Evolutionary conservation across 2,888 invertebrate species (phyloP).

Genomic region (Drosophila meridiana): DNA sequence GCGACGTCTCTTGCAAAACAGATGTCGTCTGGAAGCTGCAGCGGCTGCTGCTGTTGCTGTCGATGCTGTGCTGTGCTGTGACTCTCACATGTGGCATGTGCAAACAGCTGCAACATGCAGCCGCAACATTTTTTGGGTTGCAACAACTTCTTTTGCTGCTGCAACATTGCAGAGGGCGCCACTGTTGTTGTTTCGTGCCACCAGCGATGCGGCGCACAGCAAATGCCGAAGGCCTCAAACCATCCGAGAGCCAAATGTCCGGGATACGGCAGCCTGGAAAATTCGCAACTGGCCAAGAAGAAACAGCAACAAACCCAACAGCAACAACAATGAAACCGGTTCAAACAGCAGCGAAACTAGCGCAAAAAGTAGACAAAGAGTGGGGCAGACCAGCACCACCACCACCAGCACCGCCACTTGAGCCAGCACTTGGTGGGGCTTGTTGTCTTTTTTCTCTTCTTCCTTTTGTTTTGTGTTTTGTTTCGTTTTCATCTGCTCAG

Average conservation of each 20-base stretch:
- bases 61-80: slow-evolving; percentile 22
- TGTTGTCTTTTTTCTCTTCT: slow-evolving; percentile 7
- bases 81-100: slow-evolving; percentile 62
- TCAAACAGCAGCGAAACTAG: slow-evolving; percentile 60
- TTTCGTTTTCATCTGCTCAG: slow-evolving; percentile 11
- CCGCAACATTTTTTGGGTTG: slow-evolving; percentile 60
- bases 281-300: slow-evolving; percentile 68
- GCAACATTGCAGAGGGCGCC: slow-evolving; percentile 82
- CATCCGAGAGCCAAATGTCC: slow-evolving; percentile 27
- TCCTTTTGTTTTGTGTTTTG: slow-evolving; percentile 3
- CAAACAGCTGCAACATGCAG: slow-evolving; percentile 75
- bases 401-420: slow-evolving; percentile 39
- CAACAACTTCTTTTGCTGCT: slow-evolving; percentile 71
- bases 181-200: slow-evolving; percentile 84
- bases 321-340: slow-evolving; percentile 37
- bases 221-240: slow-evolving; percentile 49
- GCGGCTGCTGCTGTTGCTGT: slow-evolving; percentile 17
- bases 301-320: slow-evolving; percentile 45
- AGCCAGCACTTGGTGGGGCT: slow-evolving; percentile 33
- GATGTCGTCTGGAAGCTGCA: slow-evolving; percentile 67
- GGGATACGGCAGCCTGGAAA: slow-evolving; percentile 66
- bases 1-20: slow-evolving; percentile 63
- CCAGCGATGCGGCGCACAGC: slow-evolving; percentile 81
- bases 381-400: slow-evolving; percentile 32
- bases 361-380: slow-evolving; percentile 75